Base-by-base conservation (phyloP, 1,140 invertebrate genomes). In the Catajapyx aquilonaris region DNA sequence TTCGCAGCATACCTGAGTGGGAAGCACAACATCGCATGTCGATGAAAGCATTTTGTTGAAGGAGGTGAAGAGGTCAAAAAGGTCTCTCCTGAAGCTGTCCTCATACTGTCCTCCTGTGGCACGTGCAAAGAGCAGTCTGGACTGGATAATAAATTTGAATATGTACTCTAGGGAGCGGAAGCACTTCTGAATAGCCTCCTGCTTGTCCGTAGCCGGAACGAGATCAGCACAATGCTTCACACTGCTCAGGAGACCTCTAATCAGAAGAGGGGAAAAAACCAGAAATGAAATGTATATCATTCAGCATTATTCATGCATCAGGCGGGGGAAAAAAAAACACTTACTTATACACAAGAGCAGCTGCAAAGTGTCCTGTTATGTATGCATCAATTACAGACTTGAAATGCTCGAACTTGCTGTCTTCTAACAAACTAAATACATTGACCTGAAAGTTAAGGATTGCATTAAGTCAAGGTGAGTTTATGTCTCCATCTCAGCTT, bases 301-400 rank as follows among this genome's bases (percentile, higher is more conserved):
- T n/a, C 7, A 11, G 30, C 31, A 38, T 18, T 51, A 39, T 47
- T 47, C 37, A 54, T 36, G 31, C 10, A 35, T 35, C 19, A 34
- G 13, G 17, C 20, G 4, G 18, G n/a, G 10, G 2, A 7, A 34
- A 40, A 35, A 19, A 32, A 19, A 34, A 2, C 19, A 58, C 67
- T 65, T 66, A 76, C 78, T 90, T 88, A 58, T 95, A 94, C 10
- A 93, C 90, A 11, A 95, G 65, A 2, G 88, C 84, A 17, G 88
- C 88, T 5, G 87, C 84, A 62, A 96, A 96, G 55, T 94, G 86
- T 43, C 79, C 78, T 43, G 83, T 78, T 28, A 97, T 91, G 48
- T 97, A 97, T 2, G 81, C 81, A 52, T 96, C 87, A 55, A 96
- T 74, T 0, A 95, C 87, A 1, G 88, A 84, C 44, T 86, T 76